Evolutionary conservation across 30 jellyfish, hydroid and myxozoan genomes (phyloP), one percentile per base, ranked within the genome.

Genomic region (Aurelia sp.): DNA sequence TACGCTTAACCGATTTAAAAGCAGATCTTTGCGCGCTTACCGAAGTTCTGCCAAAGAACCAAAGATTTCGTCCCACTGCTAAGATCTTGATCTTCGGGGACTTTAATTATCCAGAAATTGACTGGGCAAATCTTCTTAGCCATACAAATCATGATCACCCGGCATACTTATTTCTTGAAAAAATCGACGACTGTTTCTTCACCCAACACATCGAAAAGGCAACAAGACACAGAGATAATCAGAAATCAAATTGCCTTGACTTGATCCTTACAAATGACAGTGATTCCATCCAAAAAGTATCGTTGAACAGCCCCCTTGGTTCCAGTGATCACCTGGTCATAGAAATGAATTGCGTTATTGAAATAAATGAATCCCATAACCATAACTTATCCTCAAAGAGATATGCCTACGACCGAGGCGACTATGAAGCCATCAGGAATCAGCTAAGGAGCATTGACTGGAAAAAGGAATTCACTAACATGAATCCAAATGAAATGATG

Each of bases 121-220:
- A 65, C 47, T 65, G 76, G 76, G 47, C 30, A 65, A 18, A 3
- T 15, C 76, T 2, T 65, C 30, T 65, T 8, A 65, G 30, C 47
- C 10, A 33, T 13, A 27, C 20, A 47, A 65, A 6, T 18, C 30
- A 65, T 65, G 51, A 40, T 8, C 51, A 40, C 10, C 51, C 7
- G 0, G 10, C 51, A 4, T 40, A 40, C 51, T 40, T 40, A 40
- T 40, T 70, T 16, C 52, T 70, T 22, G 41, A 78, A 35, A 44
- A 4, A 74, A 53, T 52, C 11, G 30, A 74, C 24, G 85, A 74
- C 52, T 74, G 85, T 19, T 44, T 47, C 85, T 41, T 74, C 22
- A 74, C 85, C 0, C 85, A 74, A 53, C 85, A 74, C 72, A 70
- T 74, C 15, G 41, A 70, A 20, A 30, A 70, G 27, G 31, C 85